Evolutionary conservation across 2,888 invertebrate genomes (phyloP), one percentile per base, ranked within the genome.

Genomic region (Dascillus cervinus): DNA sequence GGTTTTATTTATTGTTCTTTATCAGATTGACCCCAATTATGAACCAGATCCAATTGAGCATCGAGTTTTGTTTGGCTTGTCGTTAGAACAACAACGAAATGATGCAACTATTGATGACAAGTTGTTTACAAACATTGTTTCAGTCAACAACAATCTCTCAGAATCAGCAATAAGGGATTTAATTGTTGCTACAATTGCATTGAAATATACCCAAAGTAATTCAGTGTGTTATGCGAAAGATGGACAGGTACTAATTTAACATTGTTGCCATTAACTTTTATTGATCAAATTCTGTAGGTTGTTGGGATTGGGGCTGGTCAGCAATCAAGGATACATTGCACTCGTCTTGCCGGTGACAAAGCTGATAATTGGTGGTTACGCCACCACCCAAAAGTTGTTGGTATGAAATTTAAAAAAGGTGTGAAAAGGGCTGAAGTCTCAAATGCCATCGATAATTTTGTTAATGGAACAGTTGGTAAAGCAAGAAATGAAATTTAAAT

Each of bases 261-360:
- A 3, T 3, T 23, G 11, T 2, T 3, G 4, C 3, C 11, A 9
- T 10, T 23, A 10, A n/a, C 21, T 24, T 3, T n/a, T 9, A 26
- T 22, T 6, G 22, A 21, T 13, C 2, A 10, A 15, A 62, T 60
- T 0, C 67, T 83, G 72, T 28, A 45, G 41, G 47, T 50, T 6
- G 80, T 96, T 52, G 97, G 97, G 10, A 95, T 95, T 51, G 97
- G 97, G 13, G 97, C 97, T n/a, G 97, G 97, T 0, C 97, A 98
- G 59, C 97, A 98, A 65, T 95, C 94, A 0, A 79, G 97, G 44
- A 96, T 98, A 56, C 97, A 98, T 66, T 98, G 97, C 69, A 96
- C 96, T 1, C 75, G 96, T 48, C 74, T 98, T 49, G 97, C 97
- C 34, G 96, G 95, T 24, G 90, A 92, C 56, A 98, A 98, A 65